Percentiles rank a stretch among this genome's conserved stretches.
Evolutionary conservation across 2,797 vertebrate genomes (phyloP).

Genomic region (Fringilla coelebs): DNA sequence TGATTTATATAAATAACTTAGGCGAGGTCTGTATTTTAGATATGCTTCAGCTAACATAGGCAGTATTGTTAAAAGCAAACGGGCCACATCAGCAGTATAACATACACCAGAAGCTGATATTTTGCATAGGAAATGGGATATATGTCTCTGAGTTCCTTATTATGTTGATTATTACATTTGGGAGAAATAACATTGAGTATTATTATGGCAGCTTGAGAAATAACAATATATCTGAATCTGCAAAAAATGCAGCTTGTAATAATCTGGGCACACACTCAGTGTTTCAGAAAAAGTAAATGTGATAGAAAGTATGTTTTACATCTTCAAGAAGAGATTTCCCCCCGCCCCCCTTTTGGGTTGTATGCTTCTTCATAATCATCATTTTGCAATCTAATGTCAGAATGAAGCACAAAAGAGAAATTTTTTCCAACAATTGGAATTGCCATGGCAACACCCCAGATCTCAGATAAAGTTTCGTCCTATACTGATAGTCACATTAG

Average conservation of each 20-base stretch:
- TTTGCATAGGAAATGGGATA: conserved; percentile 5
- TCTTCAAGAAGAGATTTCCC: not conserved
- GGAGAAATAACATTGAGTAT: conserved; percentile 1
- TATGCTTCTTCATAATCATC: conserved; percentile 62
- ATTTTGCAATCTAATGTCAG: conserved; percentile 72
- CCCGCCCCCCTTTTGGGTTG: not conserved
- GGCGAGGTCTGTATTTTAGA: not conserved
- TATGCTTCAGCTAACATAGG: not conserved
- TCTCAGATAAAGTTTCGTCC: conserved; percentile 77
- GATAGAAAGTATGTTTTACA: conserved; percentile 4
- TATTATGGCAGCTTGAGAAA: conserved; percentile 26
- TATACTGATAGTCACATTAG: conserved; percentile 70
- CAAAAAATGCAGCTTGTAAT: not conserved
- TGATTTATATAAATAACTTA: not conserved
- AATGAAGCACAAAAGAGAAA: conserved; percentile 64
- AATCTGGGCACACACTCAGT: not conserved
- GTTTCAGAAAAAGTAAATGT: conserved; percentile 43
- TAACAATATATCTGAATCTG: conserved; percentile 5
- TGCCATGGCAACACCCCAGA: conserved; percentile 79
- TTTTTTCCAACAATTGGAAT: conserved; percentile 72
- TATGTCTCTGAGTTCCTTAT: not conserved
- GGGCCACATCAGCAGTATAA: not conserved
- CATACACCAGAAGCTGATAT: not conserved
- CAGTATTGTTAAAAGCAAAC: not conserved
- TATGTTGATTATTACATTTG: conserved; percentile 14